Evolutionary conservation across 2,113 vertebrate species (phyloP).

Genomic region (Pterocles gutturalis): DNA sequence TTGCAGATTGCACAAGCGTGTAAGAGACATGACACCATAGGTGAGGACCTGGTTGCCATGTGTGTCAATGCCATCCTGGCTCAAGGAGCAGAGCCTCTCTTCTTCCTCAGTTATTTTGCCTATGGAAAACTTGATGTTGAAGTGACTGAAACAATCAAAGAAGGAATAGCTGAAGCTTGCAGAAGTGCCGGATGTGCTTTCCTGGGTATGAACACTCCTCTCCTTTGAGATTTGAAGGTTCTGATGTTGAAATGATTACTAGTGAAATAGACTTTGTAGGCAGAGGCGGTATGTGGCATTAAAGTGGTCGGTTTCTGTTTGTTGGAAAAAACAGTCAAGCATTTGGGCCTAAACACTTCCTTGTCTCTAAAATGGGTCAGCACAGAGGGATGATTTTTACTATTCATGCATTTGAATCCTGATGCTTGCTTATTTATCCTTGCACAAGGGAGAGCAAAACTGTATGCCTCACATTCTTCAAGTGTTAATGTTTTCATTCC

Average conservation of each 20-base stretch:
- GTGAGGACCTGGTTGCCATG: conserved; percentile 89
- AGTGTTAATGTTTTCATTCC: neutral
- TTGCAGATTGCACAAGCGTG: conserved; percentile 85
- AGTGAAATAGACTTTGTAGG: neutral
- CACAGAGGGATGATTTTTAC: neutral
- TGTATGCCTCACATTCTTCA: neutral
- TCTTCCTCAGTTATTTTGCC: conserved; percentile 87
- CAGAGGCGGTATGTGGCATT: neutral
- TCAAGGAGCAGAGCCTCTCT: conserved; percentile 90
- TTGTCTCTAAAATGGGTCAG: neutral
- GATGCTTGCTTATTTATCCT: neutral
- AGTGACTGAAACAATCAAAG: conserved; percentile 76
- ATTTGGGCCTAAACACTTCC: neutral
- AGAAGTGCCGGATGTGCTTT: conserved; percentile 82
- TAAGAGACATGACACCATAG: conserved; percentile 76
- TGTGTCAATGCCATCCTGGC: conserved; percentile 88
- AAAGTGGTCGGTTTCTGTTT: neutral
- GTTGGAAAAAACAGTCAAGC: neutral
- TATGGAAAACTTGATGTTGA: conserved; percentile 80
- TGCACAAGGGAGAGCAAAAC: neutral
- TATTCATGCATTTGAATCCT: neutral
- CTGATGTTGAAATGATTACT: neutral
- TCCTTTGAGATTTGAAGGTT: neutral
- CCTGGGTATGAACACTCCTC: conserved; percentile 75
- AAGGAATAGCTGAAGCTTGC: conserved; percentile 84